Percentiles rank a stretch among this genome's conserved stretches.
These are phyloP conservation scores for Euthynnus affinis DNA, from an alignment of 2,797 vertebrate genomes.

Conservation along the genomic window DNA sequence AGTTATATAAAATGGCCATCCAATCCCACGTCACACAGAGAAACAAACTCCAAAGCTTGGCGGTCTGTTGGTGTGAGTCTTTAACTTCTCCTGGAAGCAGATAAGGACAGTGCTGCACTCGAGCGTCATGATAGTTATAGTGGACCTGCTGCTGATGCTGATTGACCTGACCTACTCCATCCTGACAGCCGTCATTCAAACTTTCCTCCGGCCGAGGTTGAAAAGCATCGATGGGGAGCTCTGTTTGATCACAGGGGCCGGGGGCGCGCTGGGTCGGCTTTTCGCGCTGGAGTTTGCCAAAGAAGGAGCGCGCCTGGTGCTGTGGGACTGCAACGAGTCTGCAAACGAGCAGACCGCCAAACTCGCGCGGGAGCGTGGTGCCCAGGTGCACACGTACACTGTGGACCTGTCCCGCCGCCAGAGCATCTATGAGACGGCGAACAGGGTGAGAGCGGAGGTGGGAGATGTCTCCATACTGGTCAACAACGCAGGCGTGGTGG, in stretches of 20 bases:
- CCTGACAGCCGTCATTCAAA: conserved; percentile 71
- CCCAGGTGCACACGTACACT: conserved; percentile 75
- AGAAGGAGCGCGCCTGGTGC: conserved; percentile 78
- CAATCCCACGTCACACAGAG: conserved; percentile 35
- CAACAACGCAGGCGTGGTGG: conserved; percentile 83
- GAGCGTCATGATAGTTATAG: conserved; percentile 71
- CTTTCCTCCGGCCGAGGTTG: conserved; percentile 72
- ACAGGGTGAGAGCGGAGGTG: conserved; percentile 74
- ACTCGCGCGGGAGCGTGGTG: conserved; percentile 71
- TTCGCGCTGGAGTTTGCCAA: conserved; percentile 82
- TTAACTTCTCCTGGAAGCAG: neutral
- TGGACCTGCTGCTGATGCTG: conserved; percentile 81
- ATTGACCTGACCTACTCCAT: conserved; percentile 72
- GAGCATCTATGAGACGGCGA: conserved; percentile 77
- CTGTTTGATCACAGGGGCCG: conserved; percentile 82
- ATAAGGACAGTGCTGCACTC: neutral
- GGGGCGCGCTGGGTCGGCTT: conserved; percentile 76
- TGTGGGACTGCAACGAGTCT: conserved; percentile 81
- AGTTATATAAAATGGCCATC: conserved; percentile 75
- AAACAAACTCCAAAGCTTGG: neutral
- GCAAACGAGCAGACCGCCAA: conserved; percentile 80
- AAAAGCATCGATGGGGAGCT: conserved; percentile 79
- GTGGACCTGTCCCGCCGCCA: conserved; percentile 78
- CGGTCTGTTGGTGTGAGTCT: conserved; percentile 6
- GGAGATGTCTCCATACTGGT: conserved; percentile 82